phyloP scores from a whole-genome alignment of 2,113 vertebrate species.

The Mystacornis crossleyi region DNA sequence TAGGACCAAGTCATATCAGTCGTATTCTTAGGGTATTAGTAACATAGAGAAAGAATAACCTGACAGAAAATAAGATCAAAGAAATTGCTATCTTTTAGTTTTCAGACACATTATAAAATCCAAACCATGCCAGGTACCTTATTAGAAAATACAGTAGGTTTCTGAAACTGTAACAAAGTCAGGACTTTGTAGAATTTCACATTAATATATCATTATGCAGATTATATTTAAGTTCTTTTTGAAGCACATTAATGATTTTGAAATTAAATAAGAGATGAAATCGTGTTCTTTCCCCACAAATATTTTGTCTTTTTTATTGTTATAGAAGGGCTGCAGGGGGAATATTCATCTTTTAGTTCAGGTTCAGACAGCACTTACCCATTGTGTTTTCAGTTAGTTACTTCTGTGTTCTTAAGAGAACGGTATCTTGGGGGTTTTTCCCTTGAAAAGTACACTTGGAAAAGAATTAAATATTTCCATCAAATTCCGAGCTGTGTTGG shows the following conservation, averaged over 20 bases:
- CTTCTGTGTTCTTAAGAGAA: background rate
- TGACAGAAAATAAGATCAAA: background rate
- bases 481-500: background rate
- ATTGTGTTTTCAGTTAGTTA: background rate
- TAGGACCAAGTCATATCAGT: background rate
- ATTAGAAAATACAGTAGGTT: background rate
- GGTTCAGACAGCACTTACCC: background rate
- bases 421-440: background rate
- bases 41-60: background rate
- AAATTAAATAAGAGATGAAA: background rate
- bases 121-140: background rate
- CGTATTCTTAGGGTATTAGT: background rate
- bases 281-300: background rate
- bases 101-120: background rate
- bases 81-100: background rate
- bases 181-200: constrained; percentile 70
- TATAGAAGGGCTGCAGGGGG: background rate
- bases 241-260: background rate
- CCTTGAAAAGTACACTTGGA: background rate
- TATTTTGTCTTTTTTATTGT: background rate
- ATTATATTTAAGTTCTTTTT: background rate
- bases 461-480: background rate
- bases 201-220: constrained; percentile 11
- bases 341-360: background rate
- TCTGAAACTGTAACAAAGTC: constrained; percentile 49